These are phyloP conservation scores for Apodemia hepburni DNA, from an alignment of 2,888 invertebrate species.

Conservation along the genomic window DNA sequence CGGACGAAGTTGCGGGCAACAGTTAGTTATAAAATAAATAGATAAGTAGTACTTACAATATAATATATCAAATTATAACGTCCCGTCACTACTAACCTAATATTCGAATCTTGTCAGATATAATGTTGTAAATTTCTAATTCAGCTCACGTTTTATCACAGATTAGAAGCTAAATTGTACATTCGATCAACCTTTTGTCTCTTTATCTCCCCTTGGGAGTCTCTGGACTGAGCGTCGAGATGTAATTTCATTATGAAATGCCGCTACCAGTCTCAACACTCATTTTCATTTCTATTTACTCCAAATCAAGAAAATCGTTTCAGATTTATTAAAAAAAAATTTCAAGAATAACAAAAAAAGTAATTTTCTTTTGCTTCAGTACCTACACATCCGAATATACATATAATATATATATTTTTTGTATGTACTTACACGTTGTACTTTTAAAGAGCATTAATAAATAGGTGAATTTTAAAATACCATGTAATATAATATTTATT, in stretches of 20 bases:
- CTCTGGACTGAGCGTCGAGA: not conserved
- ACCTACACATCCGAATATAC: no score
- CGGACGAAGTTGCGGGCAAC: no score
- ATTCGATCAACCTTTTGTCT: constrained; percentile 2
- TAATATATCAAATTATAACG: no score
- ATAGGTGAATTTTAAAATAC: no score
- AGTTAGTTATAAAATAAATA: no score
- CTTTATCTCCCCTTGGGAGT: not conserved
- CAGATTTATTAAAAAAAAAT: not conserved
- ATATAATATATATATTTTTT: no score
- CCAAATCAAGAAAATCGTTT: not conserved
- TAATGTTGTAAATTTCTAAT: not conserved
- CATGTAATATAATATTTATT: no score
- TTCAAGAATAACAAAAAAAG: not conserved
- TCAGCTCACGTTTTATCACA: constrained; percentile 1
- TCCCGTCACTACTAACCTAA: no score
- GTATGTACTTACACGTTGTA: no score
- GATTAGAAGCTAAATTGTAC: not conserved
- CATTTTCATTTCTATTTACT: not conserved
- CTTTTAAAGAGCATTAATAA: no score
- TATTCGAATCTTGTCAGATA: not conserved
- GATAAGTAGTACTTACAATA: no score
- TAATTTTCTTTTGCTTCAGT: not conserved
- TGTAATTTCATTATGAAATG: not conserved
- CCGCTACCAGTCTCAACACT: not conserved